Evolutionary conservation across 2,113 vertebrate species (phyloP).

Genomic region (Heloderma charlesbogerti): DNA sequence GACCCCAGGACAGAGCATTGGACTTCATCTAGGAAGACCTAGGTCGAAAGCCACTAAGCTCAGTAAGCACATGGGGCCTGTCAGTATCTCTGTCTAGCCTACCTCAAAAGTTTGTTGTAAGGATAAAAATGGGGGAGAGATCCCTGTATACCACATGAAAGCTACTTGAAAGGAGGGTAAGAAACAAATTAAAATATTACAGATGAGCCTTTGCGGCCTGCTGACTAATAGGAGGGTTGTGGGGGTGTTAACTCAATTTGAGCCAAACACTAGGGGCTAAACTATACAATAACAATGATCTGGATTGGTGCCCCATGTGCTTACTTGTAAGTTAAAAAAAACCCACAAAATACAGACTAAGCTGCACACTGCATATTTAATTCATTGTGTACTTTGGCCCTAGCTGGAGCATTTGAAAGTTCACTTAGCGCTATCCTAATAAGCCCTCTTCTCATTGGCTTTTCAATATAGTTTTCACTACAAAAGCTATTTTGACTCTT

Average conservation of each 20-base stretch:
- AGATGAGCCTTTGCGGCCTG: not conserved
- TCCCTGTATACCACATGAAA: not conserved
- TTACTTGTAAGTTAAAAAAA: no score
- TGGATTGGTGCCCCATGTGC: no score
- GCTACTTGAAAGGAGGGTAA: not conserved
- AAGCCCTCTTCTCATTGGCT: conserved; percentile 28
- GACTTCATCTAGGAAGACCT: not conserved
- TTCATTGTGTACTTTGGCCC: no score
- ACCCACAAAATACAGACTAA: no score
- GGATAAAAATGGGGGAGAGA: not conserved
- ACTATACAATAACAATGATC: no score
- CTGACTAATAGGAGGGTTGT: not conserved
- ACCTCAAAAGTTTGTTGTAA: not conserved
- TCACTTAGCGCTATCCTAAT: conserved; percentile 39
- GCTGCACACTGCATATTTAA: no score
- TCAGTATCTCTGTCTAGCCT: not conserved
- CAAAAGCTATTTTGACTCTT: conserved; percentile 29
- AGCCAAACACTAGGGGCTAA: not conserved
- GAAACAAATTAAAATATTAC: not conserved
- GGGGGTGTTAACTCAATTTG: not conserved
- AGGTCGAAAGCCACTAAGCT: not conserved
- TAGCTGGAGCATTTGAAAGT: not conserved
- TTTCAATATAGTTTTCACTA: conserved; percentile 58
- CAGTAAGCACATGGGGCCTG: not conserved
- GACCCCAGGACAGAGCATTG: not conserved